Conservation (phyloP, 30 jellyfish, hydroid and myxozoan species). For the Rhopilema esculentum region DNA sequence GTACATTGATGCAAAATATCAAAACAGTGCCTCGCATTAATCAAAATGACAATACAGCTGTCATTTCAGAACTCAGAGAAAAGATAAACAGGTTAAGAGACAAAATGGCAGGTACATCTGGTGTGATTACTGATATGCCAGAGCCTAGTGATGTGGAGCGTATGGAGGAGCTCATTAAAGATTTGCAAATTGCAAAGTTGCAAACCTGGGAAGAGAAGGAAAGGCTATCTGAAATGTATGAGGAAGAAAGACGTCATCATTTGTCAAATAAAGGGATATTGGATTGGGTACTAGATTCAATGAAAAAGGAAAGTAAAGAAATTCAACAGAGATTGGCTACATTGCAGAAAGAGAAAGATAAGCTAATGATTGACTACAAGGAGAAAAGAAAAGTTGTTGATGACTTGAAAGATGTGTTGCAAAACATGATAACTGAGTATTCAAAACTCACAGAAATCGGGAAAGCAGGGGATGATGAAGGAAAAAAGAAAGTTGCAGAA, state of each 20-base stretch:
- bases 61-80: conserved; percentile 78
- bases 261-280: conserved; percentile 90
- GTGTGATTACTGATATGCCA: conserved; percentile 71
- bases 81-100: conserved; percentile 86
- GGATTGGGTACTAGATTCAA: conserved; percentile 93
- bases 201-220: conserved; percentile 98
- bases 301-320: conserved; percentile 88
- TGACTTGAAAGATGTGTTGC: conserved; percentile 81
- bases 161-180: conserved; percentile 91
- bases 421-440: conserved; percentile 80
- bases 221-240: conserved; percentile 83
- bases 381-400: conserved; percentile 90
- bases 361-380: conserved; percentile 89
- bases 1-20: conserved; percentile 56
- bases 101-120: conserved; percentile 63
- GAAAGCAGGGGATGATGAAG: conserved; percentile 86
- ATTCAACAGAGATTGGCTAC: conserved; percentile 81
- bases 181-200: conserved; percentile 81
- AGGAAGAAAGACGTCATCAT: conserved; percentile 92
- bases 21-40: conserved; percentile 71
- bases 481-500: conserved; percentile 90
- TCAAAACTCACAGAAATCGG: conserved; percentile 90
- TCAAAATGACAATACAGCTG: conserved; percentile 80
- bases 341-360: conserved; percentile 91
- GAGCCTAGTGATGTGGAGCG: conserved; percentile 78